phyloP scores from a whole-genome alignment of 1,140 invertebrate species.

The Lepidurus packardi region DNA sequence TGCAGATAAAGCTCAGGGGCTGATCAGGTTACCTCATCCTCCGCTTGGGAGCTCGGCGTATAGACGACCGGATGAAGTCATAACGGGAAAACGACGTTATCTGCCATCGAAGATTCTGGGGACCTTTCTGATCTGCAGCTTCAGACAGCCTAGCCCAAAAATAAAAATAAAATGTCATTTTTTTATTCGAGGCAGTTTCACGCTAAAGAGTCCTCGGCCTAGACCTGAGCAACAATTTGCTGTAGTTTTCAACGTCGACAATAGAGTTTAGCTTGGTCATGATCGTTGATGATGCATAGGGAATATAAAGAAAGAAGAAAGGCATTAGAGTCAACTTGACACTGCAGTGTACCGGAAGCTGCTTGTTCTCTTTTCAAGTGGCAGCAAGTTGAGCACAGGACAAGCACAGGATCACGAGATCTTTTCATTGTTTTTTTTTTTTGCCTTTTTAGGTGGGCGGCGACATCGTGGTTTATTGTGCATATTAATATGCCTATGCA shows the following conservation, averaged over 20 bases:
- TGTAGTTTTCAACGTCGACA: too few species aligned
- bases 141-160: background rate
- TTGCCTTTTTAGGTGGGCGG: slow-evolving; percentile 1
- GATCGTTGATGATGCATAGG: slow-evolving; percentile 16
- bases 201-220: too few species aligned
- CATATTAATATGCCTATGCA: slow-evolving; percentile 14
- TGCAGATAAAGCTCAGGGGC: slow-evolving; percentile 9
- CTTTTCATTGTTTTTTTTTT: background rate
- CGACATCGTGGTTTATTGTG: background rate
- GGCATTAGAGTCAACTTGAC: slow-evolving; percentile 17
- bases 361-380: slow-evolving; percentile 12
- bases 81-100: background rate
- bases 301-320: background rate
- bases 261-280: background rate
- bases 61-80: slow-evolving; percentile 10
- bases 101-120: background rate
- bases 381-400: slow-evolving; percentile 20
- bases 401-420: slow-evolving; percentile 11
- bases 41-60: background rate
- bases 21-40: slow-evolving; percentile 21
- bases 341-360: slow-evolving; percentile 9
- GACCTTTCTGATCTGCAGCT: background rate
- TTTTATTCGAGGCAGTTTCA: too few species aligned
- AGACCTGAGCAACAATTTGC: too few species aligned
- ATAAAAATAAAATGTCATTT: background rate